phyloP scores from a whole-genome alignment of 92 coral and sea anemone species.

The Phenganax subtilis region DNA sequence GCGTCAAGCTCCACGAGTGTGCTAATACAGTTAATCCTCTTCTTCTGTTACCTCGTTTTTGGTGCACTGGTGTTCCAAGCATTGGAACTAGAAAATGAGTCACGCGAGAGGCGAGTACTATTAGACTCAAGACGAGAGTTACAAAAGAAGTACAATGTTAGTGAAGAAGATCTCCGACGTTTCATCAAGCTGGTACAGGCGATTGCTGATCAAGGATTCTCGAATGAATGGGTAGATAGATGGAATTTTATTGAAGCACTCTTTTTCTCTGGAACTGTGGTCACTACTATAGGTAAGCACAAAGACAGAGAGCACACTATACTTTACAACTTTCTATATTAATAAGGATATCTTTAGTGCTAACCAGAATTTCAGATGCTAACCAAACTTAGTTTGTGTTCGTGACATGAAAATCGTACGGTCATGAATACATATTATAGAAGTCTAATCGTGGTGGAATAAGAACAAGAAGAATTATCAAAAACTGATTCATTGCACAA shows the following conservation, averaged over 20 bases:
- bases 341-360: no score
- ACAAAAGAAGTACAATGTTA: conserved; percentile 74
- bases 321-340: no score
- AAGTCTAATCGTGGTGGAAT: no score
- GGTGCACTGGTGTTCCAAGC: conserved; percentile 97
- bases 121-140: conserved; percentile 50
- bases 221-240: conserved; percentile 81
- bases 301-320: no score
- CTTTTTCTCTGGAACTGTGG: conserved; percentile 95
- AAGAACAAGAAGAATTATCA: no score
- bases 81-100: conserved; percentile 83
- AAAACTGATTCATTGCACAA: no score
- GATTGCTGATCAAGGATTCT: conserved; percentile 91
- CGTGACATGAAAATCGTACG: no score
- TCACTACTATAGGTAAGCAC: conserved; percentile 88
- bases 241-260: conserved; percentile 97
- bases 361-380: no score
- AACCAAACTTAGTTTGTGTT: no score
- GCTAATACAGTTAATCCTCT: conserved; percentile 57
- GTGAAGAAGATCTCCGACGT: conserved; percentile 62
- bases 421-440: no score
- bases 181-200: conserved; percentile 70
- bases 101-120: conserved; percentile 59
- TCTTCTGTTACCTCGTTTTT: conserved; percentile 68
- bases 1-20: conserved; percentile 59